These are phyloP conservation scores for Thaumatotibia leucotreta DNA, from an alignment of 1,140 invertebrate species.

Conservation along the genomic window DNA sequence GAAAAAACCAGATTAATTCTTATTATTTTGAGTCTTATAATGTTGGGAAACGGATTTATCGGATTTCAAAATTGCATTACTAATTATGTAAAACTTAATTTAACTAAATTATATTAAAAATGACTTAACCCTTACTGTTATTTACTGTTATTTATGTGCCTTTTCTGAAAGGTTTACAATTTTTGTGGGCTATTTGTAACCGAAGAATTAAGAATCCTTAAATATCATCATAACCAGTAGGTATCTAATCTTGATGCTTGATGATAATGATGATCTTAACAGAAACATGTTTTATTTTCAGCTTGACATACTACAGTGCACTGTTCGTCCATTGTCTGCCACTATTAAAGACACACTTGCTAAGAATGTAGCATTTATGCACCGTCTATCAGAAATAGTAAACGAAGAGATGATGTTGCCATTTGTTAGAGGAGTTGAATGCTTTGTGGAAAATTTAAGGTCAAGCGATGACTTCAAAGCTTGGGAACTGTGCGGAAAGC, in stretches of 20 bases:
- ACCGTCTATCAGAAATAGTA: slow-evolving; percentile 65
- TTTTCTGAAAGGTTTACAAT: too few relatives aligned
- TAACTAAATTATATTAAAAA: too few relatives aligned
- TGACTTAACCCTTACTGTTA: too few relatives aligned
- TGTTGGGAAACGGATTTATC: too few relatives aligned
- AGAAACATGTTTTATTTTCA: slow-evolving; percentile 52
- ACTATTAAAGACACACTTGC: slow-evolving; percentile 66
- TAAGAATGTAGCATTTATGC: slow-evolving; percentile 66
- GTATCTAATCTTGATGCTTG: neutral
- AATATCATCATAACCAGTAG: too few relatives aligned
- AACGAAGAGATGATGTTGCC: slow-evolving; percentile 68
- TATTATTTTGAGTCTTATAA: too few relatives aligned
- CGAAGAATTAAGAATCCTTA: neutral
- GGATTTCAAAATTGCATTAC: too few relatives aligned
- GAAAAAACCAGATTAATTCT: too few relatives aligned
- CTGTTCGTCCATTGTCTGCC: slow-evolving; percentile 59
- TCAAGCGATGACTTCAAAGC: slow-evolving; percentile 70
- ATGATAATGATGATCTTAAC: too few relatives aligned
- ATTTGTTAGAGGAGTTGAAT: slow-evolving; percentile 66
- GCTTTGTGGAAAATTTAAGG: slow-evolving; percentile 61
- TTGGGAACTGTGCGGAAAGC: slow-evolving; percentile 68
- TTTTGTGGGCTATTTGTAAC: too few relatives aligned
- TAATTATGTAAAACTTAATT: too few relatives aligned
- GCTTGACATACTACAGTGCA: slow-evolving; percentile 67
- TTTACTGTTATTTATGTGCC: too few relatives aligned